Base-by-base conservation (phyloP, 2,888 invertebrate genomes). In the Schizotus pectinicornis region DNA sequence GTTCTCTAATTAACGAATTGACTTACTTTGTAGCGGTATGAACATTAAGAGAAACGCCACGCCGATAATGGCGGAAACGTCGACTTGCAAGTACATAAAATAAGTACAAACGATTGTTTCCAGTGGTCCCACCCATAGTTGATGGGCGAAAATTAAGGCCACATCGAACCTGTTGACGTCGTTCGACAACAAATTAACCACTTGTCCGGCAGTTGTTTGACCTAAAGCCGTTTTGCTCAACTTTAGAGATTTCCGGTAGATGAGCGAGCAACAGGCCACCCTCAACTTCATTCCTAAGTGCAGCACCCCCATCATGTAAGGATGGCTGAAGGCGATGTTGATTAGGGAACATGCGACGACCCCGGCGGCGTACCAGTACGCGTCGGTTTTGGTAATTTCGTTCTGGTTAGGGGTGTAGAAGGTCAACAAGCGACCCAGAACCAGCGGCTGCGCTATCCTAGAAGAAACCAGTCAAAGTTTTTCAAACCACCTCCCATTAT, bases 131-230 rank as follows among this genome's bases (percentile, higher is more conserved):
- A 94, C 82, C 84, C 94, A 89, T 3, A 95, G 79, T 72, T 92
- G 94, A 76, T 94, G 91, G 12, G 92, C 79, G 75, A 93, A 93
- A 48, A 92, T 81, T 12, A 89, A 84, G 6, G 90, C 89, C 79
- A 91, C 85, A 77, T 95, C 95, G 78, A 95, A 94, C 57, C 94
- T 86, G 71, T 91, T 92, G 63, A 98, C 94, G 79, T 98, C 98
- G 75, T 97, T 98, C 0, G 97, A 95, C 56, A 98, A 82, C n/a
- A 98, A 85, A 77, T 97, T 97, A 31, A 97, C 94, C 59, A 88
- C 84, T 76, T 88, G 88, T 2, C 88, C 88, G 32, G 84, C 81
- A 1, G 93, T 92, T 6, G 92, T 92, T 72, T 90, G 85, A 1
- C 88, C 87, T 59, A 94, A 73, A 0, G 93, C 89, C 0, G 85